Evolutionary conservation across 2,888 invertebrate genomes (phyloP).

Genomic region (Tipula vernalis): DNA sequence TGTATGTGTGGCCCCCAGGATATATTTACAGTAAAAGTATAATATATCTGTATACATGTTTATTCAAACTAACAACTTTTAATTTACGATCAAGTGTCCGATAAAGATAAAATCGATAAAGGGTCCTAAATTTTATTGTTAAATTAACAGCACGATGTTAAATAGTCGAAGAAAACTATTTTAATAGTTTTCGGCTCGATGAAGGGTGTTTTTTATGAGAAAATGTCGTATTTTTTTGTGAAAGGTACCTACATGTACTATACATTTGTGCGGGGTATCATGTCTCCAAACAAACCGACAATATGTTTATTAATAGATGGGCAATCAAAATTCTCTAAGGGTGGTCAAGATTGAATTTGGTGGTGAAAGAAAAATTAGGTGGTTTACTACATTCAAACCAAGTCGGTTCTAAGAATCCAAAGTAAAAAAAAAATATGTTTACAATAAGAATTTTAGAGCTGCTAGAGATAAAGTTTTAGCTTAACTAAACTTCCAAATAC

Average conservation of each 20-base stretch:
- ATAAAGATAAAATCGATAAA: background rate
- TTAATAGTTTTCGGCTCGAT: background rate
- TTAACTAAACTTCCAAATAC: too few species aligned
- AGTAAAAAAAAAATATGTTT: too few species aligned
- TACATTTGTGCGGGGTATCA: background rate
- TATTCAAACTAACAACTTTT: background rate
- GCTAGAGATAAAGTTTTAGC: too few species aligned
- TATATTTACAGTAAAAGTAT: background rate
- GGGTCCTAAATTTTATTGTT: background rate
- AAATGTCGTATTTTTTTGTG: background rate
- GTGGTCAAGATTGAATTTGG: background rate
- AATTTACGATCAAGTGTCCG: background rate
- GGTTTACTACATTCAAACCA: too few species aligned
- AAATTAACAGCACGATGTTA: constrained; percentile 4
- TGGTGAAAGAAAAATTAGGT: background rate
- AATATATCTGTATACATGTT: background rate
- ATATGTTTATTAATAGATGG: background rate
- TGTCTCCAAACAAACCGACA: background rate
- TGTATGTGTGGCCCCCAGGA: background rate
- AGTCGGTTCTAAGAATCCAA: too few species aligned
- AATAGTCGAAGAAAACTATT: background rate
- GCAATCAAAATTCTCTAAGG: background rate
- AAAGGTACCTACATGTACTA: background rate
- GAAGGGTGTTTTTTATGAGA: background rate
- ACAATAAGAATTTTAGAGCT: too few species aligned